Conservation (phyloP, 2,888 invertebrate genomes). For the Cryptus viduatorius region DNA sequence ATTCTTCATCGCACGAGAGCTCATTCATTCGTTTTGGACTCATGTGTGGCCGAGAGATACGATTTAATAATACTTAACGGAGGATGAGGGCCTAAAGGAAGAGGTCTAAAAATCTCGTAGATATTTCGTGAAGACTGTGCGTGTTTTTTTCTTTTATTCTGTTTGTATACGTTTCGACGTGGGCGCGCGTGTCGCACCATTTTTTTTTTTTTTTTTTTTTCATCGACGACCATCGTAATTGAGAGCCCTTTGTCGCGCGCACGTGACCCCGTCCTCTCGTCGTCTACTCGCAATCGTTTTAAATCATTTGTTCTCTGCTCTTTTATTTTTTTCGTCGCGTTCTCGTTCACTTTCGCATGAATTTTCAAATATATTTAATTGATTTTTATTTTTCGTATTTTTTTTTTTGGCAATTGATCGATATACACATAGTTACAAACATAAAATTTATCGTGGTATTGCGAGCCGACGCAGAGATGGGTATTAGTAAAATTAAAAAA, state of each 20-base stretch:
- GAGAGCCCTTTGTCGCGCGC: slow-evolving; percentile 56
- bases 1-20: not conserved
- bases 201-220: slow-evolving; percentile 43
- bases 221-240: slow-evolving; percentile 42
- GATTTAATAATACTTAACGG: slow-evolving; percentile 58
- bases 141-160: slow-evolving; percentile 5
- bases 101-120: slow-evolving; percentile 8
- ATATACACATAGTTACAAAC: slow-evolving; percentile 45
- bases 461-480: slow-evolving; percentile 12
- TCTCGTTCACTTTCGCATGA: not conserved
- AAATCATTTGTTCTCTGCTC: slow-evolving; percentile 29
- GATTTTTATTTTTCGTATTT: not conserved
- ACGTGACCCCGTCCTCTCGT: slow-evolving; percentile 42
- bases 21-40: slow-evolving; percentile 14
- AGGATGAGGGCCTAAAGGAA: slow-evolving; percentile 33
- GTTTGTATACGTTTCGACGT: slow-evolving; percentile 5
- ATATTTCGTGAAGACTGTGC: slow-evolving; percentile 8
- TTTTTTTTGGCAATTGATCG: slow-evolving; percentile 9
- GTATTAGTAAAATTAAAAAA: not conserved
- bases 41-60: slow-evolving; percentile 44
- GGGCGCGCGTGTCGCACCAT: slow-evolving; percentile 29
- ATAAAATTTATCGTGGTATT: slow-evolving; percentile 21
- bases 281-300: not conserved
- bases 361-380: slow-evolving; percentile 28
- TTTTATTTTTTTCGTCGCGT: slow-evolving; percentile 19